phyloP scores from a whole-genome alignment of 1,140 invertebrate genomes.

The Bathynomus jamesi region DNA sequence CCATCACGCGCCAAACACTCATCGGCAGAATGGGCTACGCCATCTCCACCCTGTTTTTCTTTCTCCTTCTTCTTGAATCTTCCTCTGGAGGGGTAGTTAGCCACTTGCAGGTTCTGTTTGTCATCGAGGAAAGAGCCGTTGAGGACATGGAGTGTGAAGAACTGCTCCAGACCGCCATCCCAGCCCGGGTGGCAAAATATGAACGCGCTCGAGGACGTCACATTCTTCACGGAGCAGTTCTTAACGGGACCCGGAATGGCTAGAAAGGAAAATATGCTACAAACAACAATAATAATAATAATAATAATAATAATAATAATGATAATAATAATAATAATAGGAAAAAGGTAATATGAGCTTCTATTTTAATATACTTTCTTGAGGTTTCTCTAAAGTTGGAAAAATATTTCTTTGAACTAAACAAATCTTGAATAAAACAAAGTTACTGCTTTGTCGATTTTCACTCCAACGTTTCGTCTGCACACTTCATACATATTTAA shows the following conservation, averaged over 20 bases:
- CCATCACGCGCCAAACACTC: background rate
- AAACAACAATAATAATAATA: background rate
- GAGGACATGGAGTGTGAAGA: background rate
- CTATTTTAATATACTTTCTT: no score
- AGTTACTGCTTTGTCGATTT: no score
- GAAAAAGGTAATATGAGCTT: background rate
- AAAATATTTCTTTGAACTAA: no score
- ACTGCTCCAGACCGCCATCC: background rate
- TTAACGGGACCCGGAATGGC: background rate
- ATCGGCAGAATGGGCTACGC: background rate
- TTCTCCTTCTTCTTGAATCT: background rate
- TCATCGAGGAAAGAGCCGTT: background rate
- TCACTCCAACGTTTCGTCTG: no score
- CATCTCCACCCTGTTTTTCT: background rate
- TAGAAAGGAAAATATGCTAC: background rate
- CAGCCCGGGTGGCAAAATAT: background rate
- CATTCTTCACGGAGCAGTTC: background rate
- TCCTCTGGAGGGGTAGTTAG: background rate
- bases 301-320: constrained; percentile 3
- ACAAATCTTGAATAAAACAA: no score
- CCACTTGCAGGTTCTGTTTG: background rate
- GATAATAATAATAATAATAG: background rate
- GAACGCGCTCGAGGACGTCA: background rate
- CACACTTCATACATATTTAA: no score
- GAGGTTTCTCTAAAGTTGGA: no score